Evolutionary conservation across 2,113 vertebrate genomes (phyloP).

Genomic region (Phoenicopterus ruber): DNA sequence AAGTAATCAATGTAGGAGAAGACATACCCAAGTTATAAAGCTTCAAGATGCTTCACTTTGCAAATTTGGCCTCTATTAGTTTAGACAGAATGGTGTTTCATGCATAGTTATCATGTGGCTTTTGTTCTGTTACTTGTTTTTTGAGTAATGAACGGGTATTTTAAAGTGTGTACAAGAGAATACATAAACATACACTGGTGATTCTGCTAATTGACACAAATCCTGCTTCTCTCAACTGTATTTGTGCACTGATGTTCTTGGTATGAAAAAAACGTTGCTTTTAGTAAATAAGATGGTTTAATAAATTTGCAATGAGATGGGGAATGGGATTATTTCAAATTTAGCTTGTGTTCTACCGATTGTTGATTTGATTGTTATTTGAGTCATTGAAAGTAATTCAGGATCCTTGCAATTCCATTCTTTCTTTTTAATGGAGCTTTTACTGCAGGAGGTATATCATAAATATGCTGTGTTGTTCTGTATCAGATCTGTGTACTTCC

Average conservation of each 20-base stretch:
- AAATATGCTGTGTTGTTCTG: slow-evolving; percentile 10
- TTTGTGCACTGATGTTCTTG: not conserved
- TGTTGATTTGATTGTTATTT: slow-evolving; percentile 26
- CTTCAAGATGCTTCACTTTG: not conserved
- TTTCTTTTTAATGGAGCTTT: slow-evolving; percentile 50
- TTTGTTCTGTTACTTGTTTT: not conserved
- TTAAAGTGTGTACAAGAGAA: not conserved
- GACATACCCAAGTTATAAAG: not conserved
- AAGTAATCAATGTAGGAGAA: not conserved
- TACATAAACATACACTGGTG: not conserved
- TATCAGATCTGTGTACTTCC: slow-evolving; percentile 35
- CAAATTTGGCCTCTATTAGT: not conserved
- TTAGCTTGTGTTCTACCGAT: not conserved
- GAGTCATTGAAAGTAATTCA: not conserved
- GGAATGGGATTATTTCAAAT: slow-evolving; percentile 21
- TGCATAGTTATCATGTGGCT: not conserved
- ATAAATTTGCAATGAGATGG: slow-evolving; percentile 12
- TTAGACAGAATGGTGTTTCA: not conserved
- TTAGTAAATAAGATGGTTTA: not conserved
- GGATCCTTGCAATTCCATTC: slow-evolving; percentile 3
- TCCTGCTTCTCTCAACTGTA: not conserved
- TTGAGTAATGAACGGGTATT: not conserved
- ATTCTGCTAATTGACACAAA: not conserved
- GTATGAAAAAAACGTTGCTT: not conserved
- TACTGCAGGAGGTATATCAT: slow-evolving; percentile 16